phyloP scores from a whole-genome alignment of 23 tunicate genomes.

The Trididemnum miniatum region DNA sequence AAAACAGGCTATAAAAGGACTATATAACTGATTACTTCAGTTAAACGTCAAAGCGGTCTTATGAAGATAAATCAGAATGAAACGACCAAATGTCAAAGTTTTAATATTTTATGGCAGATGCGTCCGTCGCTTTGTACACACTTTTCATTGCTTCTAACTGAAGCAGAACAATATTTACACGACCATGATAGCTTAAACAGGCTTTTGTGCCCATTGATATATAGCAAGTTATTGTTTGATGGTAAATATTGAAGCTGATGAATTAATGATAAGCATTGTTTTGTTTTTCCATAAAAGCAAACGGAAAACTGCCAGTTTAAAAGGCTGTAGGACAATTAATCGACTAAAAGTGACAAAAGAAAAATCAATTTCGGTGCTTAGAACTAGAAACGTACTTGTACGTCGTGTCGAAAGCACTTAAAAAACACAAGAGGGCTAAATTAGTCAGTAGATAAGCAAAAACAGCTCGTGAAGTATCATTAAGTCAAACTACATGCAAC shows the following conservation, averaged over 20 bases:
- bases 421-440: not conserved
- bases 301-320: not conserved
- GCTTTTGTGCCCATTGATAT: not conserved
- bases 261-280: not conserved
- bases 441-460: too few relatives aligned
- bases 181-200: too few relatives aligned
- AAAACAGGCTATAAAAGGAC: too few relatives aligned
- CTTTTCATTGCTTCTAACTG: too few relatives aligned
- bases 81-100: too few relatives aligned
- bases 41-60: too few relatives aligned
- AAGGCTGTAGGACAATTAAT: not conserved
- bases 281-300: not conserved
- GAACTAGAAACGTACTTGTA: not conserved
- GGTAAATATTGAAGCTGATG: not conserved
- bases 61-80: too few relatives aligned
- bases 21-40: too few relatives aligned
- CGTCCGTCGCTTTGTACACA: too few relatives aligned
- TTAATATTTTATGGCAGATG: too few relatives aligned
- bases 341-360: not conserved
- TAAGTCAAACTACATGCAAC: not conserved
- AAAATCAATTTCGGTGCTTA: not conserved
- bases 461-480: not conserved
- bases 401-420: not conserved
- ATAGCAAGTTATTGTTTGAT: not conserved
- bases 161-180: too few relatives aligned